Conservation (phyloP, 2,888 invertebrate species). For the Andricus curvator region DNA sequence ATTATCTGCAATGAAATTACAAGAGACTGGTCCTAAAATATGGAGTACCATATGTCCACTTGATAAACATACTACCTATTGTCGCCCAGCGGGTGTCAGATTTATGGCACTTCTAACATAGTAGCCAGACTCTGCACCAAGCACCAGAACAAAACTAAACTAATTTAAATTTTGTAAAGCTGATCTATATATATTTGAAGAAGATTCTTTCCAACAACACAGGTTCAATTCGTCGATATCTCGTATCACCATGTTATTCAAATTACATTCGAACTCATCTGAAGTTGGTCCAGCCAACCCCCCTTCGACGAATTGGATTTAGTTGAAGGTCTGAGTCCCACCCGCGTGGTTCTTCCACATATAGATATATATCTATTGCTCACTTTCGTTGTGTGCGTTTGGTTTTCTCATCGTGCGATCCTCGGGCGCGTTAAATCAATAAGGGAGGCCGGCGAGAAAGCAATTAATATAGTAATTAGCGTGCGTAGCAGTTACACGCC, state of each 20-base stretch:
- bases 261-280: conserved; percentile 11
- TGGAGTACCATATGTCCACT: conserved; percentile 4
- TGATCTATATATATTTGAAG: neutral
- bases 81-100: conserved; percentile 26
- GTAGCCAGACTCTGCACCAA: neutral
- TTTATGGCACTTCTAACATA: neutral
- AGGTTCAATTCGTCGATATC: conserved; percentile 33
- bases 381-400: neutral
- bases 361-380: neutral
- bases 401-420: conserved; percentile 29
- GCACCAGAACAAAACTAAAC: neutral
- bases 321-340: neutral
- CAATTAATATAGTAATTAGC: conserved; percentile 70
- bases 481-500: conserved; percentile 61
- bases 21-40: neutral
- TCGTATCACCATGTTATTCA: conserved; percentile 31
- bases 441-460: conserved; percentile 55
- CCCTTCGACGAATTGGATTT: conserved; percentile 27
- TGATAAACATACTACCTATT: conserved; percentile 34
- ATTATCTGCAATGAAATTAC: neutral
- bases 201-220: neutral
- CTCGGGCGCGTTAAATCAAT: conserved; percentile 45
- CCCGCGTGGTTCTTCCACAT: neutral
- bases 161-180: conserved; percentile 3
- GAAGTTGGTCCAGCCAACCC: neutral